Conservation (phyloP, 2,797 vertebrate genomes). For the Gymnopithys bicolor region DNA sequence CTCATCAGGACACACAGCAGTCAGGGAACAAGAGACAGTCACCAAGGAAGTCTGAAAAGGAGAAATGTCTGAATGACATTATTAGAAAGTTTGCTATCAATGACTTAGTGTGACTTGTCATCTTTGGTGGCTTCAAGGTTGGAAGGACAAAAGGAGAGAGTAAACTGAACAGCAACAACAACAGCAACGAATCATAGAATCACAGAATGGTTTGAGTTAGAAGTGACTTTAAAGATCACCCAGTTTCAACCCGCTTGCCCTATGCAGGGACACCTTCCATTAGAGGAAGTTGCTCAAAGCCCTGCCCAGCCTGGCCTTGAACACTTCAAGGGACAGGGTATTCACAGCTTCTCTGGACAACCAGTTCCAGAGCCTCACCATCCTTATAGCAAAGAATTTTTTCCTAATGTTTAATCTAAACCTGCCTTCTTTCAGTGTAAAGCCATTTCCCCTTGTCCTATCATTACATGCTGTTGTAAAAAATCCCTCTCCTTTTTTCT, state of each 20-base stretch:
- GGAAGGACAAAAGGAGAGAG: background rate
- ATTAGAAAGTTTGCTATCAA: background rate
- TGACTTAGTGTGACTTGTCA: too few species aligned
- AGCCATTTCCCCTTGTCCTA: background rate
- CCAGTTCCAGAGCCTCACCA: background rate
- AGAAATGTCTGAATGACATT: background rate
- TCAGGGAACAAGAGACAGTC: background rate
- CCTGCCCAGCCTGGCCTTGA: background rate
- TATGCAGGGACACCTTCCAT: background rate
- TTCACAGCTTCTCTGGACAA: background rate
- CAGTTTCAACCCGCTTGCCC: background rate
- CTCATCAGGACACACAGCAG: background rate
- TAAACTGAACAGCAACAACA: background rate
- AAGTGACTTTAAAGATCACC: background rate
- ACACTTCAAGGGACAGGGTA: background rate
- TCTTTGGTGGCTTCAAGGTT: background rate
- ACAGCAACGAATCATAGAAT: background rate
- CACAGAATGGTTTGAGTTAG: background rate
- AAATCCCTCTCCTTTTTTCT: background rate
- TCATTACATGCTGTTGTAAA: background rate
- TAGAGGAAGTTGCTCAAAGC: background rate
- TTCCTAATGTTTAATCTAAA: background rate
- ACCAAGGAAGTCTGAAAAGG: rapidly evolving
- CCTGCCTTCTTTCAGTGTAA: background rate
- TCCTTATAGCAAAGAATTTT: background rate